Evolutionary conservation across 2,888 invertebrate species (phyloP).

Genomic region (Reticulitermes lucifugus): DNA sequence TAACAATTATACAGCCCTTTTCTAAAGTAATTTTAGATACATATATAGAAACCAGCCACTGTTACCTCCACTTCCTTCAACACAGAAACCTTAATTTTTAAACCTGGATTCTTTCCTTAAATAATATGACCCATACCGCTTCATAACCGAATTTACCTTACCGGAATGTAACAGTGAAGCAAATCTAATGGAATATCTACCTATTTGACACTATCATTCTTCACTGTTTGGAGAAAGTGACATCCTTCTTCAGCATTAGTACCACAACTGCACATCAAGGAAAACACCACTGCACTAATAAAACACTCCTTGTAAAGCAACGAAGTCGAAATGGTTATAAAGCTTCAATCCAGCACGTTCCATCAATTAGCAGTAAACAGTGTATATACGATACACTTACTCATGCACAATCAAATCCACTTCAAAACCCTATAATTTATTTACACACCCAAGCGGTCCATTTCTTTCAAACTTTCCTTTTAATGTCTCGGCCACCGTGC

Average conservation of each 20-base stretch:
- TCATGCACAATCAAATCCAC: conserved; percentile 46
- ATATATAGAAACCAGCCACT: too few species aligned
- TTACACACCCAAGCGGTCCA: conserved; percentile 53
- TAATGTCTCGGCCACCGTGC: neutral
- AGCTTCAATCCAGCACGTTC: neutral
- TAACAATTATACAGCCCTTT: too few species aligned
- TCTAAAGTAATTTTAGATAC: too few species aligned
- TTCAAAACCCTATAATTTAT: conserved; percentile 33
- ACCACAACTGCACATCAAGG: neutral
- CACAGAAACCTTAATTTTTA: too few species aligned
- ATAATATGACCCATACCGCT: too few species aligned
- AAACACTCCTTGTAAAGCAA: neutral
- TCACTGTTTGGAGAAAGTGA: neutral
- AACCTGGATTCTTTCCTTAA: too few species aligned
- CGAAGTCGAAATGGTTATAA: neutral
- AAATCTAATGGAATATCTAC: neutral
- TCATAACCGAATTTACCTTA: too few species aligned
- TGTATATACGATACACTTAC: neutral
- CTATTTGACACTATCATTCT: neutral
- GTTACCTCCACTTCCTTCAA: too few species aligned
- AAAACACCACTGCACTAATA: neutral
- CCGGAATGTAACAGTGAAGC: too few species aligned
- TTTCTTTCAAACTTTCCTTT: conserved; percentile 38
- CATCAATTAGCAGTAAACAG: neutral
- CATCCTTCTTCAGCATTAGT: neutral